These are phyloP conservation scores for Drosophila gaucha DNA, from an alignment of 2,888 invertebrate genomes.

Conservation along the genomic window DNA sequence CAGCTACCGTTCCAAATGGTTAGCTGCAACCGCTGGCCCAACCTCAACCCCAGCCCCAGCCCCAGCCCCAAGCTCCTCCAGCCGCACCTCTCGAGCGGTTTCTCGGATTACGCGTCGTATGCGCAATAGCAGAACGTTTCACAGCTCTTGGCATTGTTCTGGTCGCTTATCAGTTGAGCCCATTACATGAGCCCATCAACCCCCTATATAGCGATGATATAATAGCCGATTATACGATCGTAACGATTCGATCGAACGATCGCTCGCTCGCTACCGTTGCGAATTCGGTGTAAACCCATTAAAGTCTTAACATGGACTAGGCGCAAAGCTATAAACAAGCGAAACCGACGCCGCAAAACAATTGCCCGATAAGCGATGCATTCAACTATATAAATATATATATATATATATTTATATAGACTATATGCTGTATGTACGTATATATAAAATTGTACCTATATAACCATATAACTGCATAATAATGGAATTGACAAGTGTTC, in stretches of 20 bases:
- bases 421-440: too few relatives aligned
- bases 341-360: conserved; percentile 3
- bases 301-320: conserved; percentile 44
- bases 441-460: too few relatives aligned
- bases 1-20: conserved; percentile 39
- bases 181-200: conserved; percentile 10
- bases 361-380: conserved; percentile 42
- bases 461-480: conserved; percentile 11
- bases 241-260: conserved; percentile 13
- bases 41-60: not conserved
- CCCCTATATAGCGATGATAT: conserved; percentile 42
- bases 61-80: not conserved
- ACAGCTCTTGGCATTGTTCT: conserved; percentile 3
- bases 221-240: conserved; percentile 27
- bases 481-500: conserved; percentile 13
- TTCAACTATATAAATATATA: conserved; percentile 20
- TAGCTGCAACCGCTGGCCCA: conserved; percentile 16
- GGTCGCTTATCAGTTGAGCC: conserved; percentile 32
- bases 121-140: conserved; percentile 41
- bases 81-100: not conserved
- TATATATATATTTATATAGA: conserved; percentile 10
- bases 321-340: conserved; percentile 19
- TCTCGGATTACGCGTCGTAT: conserved; percentile 64
- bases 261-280: conserved; percentile 22
- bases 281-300: conserved; percentile 45